Conservation (phyloP, 1,140 invertebrate genomes). For the Pantala flavescens region DNA sequence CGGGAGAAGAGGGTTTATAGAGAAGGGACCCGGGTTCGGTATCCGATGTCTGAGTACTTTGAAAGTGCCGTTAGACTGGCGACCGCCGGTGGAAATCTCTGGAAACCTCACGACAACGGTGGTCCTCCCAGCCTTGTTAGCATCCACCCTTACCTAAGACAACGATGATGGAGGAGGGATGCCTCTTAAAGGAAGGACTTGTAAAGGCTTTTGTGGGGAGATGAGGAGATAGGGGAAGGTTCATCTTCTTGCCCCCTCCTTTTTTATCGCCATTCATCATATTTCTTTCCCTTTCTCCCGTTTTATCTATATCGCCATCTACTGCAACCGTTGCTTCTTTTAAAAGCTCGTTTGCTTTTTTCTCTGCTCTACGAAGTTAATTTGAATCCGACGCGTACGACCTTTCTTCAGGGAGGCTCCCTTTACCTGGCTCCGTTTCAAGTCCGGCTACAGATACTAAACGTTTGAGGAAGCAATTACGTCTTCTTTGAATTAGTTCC, state of each 20-base stretch:
- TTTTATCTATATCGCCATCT: too few relatives aligned
- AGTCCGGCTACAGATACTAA: too few relatives aligned
- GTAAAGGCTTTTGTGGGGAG: background rate
- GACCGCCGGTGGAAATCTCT: background rate
- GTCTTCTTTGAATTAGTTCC: too few relatives aligned
- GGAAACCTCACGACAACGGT: background rate
- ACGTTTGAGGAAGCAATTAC: too few relatives aligned
- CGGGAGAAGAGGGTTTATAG: background rate
- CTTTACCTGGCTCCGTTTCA: too few relatives aligned
- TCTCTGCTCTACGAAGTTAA: too few relatives aligned
- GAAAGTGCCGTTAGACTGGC: background rate
- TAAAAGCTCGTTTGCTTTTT: too few relatives aligned
- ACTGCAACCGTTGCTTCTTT: too few relatives aligned
- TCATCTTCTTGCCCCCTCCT: background rate
- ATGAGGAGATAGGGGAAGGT: background rate
- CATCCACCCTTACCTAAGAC: constrained; percentile 7
- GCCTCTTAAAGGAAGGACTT: background rate
- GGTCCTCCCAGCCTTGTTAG: background rate
- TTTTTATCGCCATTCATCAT: too few relatives aligned
- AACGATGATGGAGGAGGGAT: background rate
- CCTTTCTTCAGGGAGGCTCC: too few relatives aligned
- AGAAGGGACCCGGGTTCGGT: background rate
- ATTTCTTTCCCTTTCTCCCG: too few relatives aligned
- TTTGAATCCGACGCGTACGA: too few relatives aligned
- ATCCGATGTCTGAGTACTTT: background rate